Evolutionary conservation across 2,888 invertebrate species (phyloP).

Genomic region (Diarsia rubi): DNA sequence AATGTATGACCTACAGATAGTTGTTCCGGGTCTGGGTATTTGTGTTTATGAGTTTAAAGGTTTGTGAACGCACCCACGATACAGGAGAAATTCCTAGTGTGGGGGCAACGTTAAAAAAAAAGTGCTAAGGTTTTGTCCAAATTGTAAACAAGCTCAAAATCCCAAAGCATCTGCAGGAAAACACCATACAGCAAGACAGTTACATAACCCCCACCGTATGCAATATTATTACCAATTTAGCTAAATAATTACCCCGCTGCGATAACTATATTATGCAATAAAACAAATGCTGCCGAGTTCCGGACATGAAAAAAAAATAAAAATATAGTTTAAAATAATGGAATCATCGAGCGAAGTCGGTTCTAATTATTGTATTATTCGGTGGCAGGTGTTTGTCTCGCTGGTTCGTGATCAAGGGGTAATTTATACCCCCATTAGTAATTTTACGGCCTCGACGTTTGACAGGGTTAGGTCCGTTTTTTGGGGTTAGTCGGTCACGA

Average conservation of each 20-base stretch:
- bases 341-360: slow-evolving; percentile 62
- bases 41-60: too few species aligned
- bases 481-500: slow-evolving; percentile 63
- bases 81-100: too few species aligned
- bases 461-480: slow-evolving; percentile 69
- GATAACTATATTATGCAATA: slow-evolving; percentile 60
- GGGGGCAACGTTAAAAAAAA: too few species aligned
- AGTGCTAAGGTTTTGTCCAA: too few species aligned
- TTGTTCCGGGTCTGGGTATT: too few species aligned
- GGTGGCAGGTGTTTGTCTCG: slow-evolving; percentile 80
- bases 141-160: slow-evolving; percentile 10
- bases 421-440: slow-evolving; percentile 84
- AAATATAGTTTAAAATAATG: slow-evolving; percentile 68
- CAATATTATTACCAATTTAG: slow-evolving; percentile 51
- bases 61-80: too few species aligned
- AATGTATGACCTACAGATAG: too few species aligned
- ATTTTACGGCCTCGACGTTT: slow-evolving; percentile 77
- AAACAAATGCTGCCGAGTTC: slow-evolving; percentile 69
- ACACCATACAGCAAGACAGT: slow-evolving; percentile 21
- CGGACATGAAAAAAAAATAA: slow-evolving; percentile 56
- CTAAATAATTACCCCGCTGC: slow-evolving; percentile 59
- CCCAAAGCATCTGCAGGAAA: slow-evolving; percentile 27
- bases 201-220: slow-evolving; percentile 37
- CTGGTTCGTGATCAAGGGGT: slow-evolving; percentile 70
- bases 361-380: slow-evolving; percentile 73